These are phyloP conservation scores for Nephrotoma flavescens DNA, from an alignment of 2,888 invertebrate genomes.

Conservation along the genomic window DNA sequence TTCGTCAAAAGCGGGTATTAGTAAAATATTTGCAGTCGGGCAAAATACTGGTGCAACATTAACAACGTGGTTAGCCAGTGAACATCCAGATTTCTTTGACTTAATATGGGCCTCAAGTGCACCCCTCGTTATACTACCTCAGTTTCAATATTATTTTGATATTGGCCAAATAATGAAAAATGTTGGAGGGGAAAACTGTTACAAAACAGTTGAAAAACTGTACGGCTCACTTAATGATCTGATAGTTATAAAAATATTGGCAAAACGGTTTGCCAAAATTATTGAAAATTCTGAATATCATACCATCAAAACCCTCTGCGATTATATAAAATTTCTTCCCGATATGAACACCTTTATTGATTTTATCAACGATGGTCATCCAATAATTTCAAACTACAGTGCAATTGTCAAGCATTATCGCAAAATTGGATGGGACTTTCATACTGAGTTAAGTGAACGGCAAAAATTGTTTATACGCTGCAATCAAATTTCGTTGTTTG, in stretches of 20 bases:
- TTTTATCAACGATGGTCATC: background rate
- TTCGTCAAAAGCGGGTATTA: background rate
- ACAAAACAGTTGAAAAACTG: background rate
- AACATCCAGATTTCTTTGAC: background rate
- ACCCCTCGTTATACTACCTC: background rate
- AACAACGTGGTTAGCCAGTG: background rate
- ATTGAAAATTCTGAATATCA: background rate
- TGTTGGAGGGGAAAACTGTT: background rate
- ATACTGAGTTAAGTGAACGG: background rate
- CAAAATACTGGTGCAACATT: background rate
- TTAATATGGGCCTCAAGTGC: background rate
- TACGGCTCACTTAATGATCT: background rate
- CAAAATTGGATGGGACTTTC: background rate
- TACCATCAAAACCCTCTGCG: background rate
- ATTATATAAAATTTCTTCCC: background rate
- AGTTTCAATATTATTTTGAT: background rate
- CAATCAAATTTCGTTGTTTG: background rate
- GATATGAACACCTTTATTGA: background rate
- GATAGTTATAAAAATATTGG: background rate
- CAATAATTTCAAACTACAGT: background rate
- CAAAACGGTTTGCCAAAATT: background rate
- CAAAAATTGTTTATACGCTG: background rate
- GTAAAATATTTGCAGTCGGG: background rate
- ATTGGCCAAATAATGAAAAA: background rate
- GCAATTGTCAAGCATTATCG: background rate